These are phyloP conservation scores for Hippopotamyrus pictus DNA, from an alignment of 2,797 vertebrate genomes.

Conservation along the genomic window DNA sequence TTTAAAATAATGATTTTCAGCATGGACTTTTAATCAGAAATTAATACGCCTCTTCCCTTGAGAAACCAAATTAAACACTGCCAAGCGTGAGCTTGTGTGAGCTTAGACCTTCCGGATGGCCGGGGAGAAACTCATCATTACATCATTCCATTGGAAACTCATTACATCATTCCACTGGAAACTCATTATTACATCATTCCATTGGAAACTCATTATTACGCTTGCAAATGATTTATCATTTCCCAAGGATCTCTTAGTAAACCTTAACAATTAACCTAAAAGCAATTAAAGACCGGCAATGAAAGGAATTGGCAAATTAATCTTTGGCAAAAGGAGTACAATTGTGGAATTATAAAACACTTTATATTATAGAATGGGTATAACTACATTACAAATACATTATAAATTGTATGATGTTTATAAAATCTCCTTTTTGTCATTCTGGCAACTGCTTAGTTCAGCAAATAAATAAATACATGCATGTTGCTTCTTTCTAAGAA, in stretches of 20 bases:
- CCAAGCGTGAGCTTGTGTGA: slow-evolving; percentile 42
- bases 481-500: neutral
- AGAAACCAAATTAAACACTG: slow-evolving; percentile 43
- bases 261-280: slow-evolving; percentile 71
- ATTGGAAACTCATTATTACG: slow-evolving; percentile 75
- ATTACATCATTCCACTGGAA: slow-evolving; percentile 52
- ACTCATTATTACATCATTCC: slow-evolving; percentile 44
- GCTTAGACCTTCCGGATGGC: slow-evolving; percentile 48
- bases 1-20: slow-evolving; percentile 46
- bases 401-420: neutral
- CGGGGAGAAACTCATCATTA: slow-evolving; percentile 46
- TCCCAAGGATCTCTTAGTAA: slow-evolving; percentile 53
- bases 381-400: neutral
- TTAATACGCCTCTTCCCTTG: slow-evolving; percentile 47
- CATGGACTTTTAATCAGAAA: slow-evolving; percentile 35
- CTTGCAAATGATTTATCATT: slow-evolving; percentile 65
- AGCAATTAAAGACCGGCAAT: slow-evolving; percentile 65
- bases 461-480: neutral
- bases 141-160: slow-evolving; percentile 64
- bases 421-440: neutral
- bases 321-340: slow-evolving; percentile 43
- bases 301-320: slow-evolving; percentile 57
- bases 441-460: neutral
- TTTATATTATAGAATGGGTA: slow-evolving; percentile 46
- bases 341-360: slow-evolving; percentile 36